Base-by-base conservation (phyloP, 2,113 vertebrate species). In the Polypterus senegalus region DNA sequence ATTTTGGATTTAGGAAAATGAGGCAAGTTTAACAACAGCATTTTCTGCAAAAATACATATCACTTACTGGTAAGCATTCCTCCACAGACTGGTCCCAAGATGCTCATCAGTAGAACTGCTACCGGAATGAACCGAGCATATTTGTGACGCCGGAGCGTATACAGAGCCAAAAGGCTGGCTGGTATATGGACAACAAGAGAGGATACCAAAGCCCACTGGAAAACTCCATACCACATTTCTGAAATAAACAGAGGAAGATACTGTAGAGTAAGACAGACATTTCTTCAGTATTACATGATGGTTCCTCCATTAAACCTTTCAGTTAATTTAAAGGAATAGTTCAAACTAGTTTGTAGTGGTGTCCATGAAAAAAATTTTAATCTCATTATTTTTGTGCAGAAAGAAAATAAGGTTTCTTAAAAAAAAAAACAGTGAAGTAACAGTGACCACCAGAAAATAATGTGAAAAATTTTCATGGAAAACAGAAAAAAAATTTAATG, bases 161-260 rank as follows among this genome's bases (percentile, higher is more conserved):
- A 83, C 7, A 98, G 85, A 9, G 91, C 88, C 11, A 98, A 81
- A 58, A 98, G 63, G 7, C 87, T 92, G 0, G 92, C 92, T 0
- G 92, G 92, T 66, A 92, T 77, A 71, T 98, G 94, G 77, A 98
- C 93, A 65, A 91, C 76, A 63, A 98, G 76, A 1, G 94, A 97
- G 9, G 94, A 97, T 54, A 98, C 89, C 2, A 92, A 77, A 0
- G 92, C 90, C 96, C 96, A 98, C 62, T 98, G 77, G 73, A 98
- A 97, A 65, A 98, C 91, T 0, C 92, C 93, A 6, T 97, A 98
- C 96, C 94, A 98, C 96, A 98, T 98, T 79, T 97, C 96, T 97
- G 79, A 11, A 62, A 62, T 61, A 63, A 53, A 76, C 61, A 69
- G 54, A 69, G 47, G 0, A 9, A n/a, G 46, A 57, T 9, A 3